phyloP scores from a whole-genome alignment of 2,797 vertebrate species.

The Gouania willdenowi region DNA sequence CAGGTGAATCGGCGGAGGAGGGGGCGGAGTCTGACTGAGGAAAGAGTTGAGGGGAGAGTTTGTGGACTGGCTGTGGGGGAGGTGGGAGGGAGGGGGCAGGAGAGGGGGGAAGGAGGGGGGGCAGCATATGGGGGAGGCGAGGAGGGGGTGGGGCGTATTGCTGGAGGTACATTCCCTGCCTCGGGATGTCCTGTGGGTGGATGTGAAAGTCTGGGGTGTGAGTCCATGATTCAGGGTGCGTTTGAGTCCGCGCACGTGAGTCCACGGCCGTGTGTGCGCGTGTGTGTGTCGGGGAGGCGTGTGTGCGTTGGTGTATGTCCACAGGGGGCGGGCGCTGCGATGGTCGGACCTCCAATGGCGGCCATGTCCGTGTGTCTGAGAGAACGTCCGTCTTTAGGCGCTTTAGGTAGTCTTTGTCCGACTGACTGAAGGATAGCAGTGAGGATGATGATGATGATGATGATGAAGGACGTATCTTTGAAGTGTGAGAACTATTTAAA shows the following conservation, averaged over 20 bases:
- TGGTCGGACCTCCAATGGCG: too few relatives aligned
- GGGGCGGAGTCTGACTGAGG: slow-evolving; percentile 18
- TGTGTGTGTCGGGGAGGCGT: not conserved
- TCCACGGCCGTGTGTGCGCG: not conserved
- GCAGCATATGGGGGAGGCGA: slow-evolving; percentile 50
- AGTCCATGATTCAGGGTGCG: slow-evolving; percentile 29
- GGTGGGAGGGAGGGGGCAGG: slow-evolving; percentile 32
- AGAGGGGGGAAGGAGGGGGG: slow-evolving; percentile 37
- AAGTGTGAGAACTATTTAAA: not conserved
- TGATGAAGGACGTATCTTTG: not conserved
- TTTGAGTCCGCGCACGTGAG: not conserved
- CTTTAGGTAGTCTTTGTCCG: slow-evolving; percentile 1
- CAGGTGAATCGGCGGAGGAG: slow-evolving; percentile 28
- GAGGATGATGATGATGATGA: not conserved
- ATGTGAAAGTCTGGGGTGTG: slow-evolving; percentile 17
- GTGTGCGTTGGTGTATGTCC: too few relatives aligned
- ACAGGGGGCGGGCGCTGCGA: too few relatives aligned
- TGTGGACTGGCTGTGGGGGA: slow-evolving; percentile 18
- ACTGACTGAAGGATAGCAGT: slow-evolving; percentile 9
- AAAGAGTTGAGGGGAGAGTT: slow-evolving; percentile 37
- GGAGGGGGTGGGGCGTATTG: slow-evolving; percentile 38
- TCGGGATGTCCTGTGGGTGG: slow-evolving; percentile 9
- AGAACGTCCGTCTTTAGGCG: not conserved
- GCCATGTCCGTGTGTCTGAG: slow-evolving; percentile 1
- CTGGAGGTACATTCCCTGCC: slow-evolving; percentile 50